phyloP scores from a whole-genome alignment of 1,140 invertebrate species.

The Carcinoscorpius rotundicauda region DNA sequence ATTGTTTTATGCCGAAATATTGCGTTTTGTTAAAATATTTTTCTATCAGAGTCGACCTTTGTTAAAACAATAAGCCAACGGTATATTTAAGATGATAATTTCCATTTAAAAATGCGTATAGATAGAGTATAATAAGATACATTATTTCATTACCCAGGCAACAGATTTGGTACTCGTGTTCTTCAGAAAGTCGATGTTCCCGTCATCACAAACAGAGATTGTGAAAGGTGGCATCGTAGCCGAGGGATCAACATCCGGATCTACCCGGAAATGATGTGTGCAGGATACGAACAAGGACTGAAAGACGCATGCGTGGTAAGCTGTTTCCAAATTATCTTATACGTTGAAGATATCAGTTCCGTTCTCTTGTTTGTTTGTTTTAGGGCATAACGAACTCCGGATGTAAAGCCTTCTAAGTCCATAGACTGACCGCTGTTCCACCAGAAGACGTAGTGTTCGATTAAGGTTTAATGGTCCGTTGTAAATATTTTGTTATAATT shows the following conservation, averaged over 20 bases:
- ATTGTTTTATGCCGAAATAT: too few relatives aligned
- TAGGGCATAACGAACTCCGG: too few relatives aligned
- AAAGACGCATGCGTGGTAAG: constrained; percentile 44
- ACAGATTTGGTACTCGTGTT: constrained; percentile 59
- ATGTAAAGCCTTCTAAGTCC: too few relatives aligned
- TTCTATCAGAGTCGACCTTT: too few relatives aligned
- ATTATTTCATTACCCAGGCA: constrained; percentile 26
- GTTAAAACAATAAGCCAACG: too few relatives aligned
- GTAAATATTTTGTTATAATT: too few relatives aligned
- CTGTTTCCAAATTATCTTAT: neutral
- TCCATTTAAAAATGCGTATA: neutral
- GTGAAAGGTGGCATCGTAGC: constrained; percentile 52
- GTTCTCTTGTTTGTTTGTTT: too few relatives aligned
- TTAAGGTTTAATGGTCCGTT: too few relatives aligned
- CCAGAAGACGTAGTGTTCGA: too few relatives aligned
- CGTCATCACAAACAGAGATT: constrained; percentile 40
- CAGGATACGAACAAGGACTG: constrained; percentile 80
- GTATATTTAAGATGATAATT: neutral
- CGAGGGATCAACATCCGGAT: constrained; percentile 77
- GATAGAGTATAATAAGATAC: neutral
- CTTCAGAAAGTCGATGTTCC: constrained; percentile 51
- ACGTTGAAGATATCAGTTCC: too few relatives aligned
- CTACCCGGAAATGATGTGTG: constrained; percentile 94
- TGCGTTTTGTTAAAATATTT: too few relatives aligned
- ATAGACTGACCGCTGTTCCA: too few relatives aligned